phyloP scores from a whole-genome alignment of 2,797 vertebrate species.

The Enteromius anoplus region DNA sequence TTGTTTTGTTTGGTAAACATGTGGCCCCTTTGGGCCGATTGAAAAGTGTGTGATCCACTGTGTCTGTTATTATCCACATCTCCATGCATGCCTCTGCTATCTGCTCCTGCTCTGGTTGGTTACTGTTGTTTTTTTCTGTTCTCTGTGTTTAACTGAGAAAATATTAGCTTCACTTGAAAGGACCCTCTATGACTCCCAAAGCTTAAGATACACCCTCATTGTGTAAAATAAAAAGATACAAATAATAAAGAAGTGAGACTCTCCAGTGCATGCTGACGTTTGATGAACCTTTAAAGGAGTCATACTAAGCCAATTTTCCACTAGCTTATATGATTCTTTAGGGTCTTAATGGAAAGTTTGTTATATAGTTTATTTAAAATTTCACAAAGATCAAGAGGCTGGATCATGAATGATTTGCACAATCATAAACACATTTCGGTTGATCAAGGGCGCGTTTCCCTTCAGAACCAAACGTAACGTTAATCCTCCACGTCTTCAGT shows the following conservation, averaged over 20 bases:
- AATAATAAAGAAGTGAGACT: background rate
- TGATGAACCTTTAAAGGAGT: no score
- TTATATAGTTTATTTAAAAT: no score
- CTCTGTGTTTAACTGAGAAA: conserved; percentile 25
- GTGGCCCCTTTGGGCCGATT: conserved; percentile 29
- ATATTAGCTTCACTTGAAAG: conserved; percentile 29
- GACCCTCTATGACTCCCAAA: background rate
- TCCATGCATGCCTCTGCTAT: conserved; percentile 46
- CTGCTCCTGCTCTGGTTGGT: conserved; percentile 48
- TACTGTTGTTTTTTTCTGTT: conserved; percentile 31
- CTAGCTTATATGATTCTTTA: no score
- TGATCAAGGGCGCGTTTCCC: no score
- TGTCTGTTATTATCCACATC: conserved; percentile 24
- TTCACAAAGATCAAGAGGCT: no score
- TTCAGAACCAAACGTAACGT: no score
- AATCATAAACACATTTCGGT: no score
- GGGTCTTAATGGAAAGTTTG: no score
- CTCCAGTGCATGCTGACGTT: background rate
- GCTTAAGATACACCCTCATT: background rate
- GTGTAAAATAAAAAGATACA: conserved; percentile 29
- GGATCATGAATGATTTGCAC: no score
- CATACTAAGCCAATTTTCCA: background rate
- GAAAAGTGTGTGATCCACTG: conserved; percentile 23
- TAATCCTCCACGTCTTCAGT: no score
- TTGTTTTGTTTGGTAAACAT: conserved; percentile 49